Evolutionary conservation across 2,888 invertebrate genomes (phyloP), one percentile per base, ranked within the genome.

Genomic region (Caenorhabditis sp.): DNA sequence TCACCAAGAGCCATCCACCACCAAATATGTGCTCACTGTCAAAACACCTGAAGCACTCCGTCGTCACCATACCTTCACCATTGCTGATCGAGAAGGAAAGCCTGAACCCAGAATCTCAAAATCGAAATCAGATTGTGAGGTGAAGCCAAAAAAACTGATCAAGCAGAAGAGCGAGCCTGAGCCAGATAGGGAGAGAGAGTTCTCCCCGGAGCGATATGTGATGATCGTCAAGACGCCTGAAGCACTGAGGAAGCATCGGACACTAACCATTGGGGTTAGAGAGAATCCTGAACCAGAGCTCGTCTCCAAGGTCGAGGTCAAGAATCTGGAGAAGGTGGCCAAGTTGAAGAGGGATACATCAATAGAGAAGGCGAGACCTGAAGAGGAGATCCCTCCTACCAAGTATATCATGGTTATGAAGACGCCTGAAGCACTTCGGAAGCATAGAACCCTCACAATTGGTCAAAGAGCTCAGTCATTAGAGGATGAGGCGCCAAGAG

Each of bases 41-140:
- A 69, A 69, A 59, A 76, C 69, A 53, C 71, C 72, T 25, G 76
- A 76, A 67, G 72, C 71, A 8, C 57, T 71, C n/a, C 58, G 69
- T 63, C n/a, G 69, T 49, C 71, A 71, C 60, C 71, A 71, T 25
- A 75, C 75, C 1, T 75, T 75, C 38, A 67, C 75, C 17, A 70
- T 70, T 3, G 8, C 67, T 23, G 75, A 75, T 67, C 31, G 67
- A 38, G 20, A 68, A 62, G 23, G 36, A 36, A 36, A 58, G n/a
- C 7, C n/a, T 1, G 36, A 36, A 36, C 14, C 17, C 14, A 5
- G 25, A 8, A 36, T 57, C 12, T 17, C 38, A 0, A 70, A 70
- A 31, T 69, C 70, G 3, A 63, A 67, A 21, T 74, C 74, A 2
- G 74, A 66, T 64, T 67, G 63, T 20, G 63, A 63, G 23, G 64